Percentiles rank a stretch among this genome's conserved stretches.
These are phyloP conservation scores for Tiliacea aurago DNA, from an alignment of 2,888 invertebrate genomes.

Conservation along the genomic window DNA sequence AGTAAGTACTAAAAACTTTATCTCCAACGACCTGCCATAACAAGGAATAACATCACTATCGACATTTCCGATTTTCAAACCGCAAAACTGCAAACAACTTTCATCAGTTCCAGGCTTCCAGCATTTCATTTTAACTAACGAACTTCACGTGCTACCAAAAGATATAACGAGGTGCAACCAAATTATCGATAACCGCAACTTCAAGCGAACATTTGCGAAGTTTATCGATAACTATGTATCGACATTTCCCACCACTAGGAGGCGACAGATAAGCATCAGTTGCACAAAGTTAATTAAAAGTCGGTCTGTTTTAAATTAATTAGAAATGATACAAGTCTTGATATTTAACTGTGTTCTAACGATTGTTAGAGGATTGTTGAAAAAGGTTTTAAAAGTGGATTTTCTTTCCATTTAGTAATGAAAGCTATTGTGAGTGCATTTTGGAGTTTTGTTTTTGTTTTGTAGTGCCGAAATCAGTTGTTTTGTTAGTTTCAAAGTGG, in stretches of 20 bases:
- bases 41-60: conserved; percentile 34
- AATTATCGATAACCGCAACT: conserved; percentile 64
- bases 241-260: conserved; percentile 66
- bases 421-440: conserved; percentile 29
- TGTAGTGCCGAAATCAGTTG: conserved; percentile 5
- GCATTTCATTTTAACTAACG: conserved; percentile 56
- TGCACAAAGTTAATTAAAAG: conserved; percentile 81
- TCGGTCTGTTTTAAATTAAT: conserved; percentile 79
- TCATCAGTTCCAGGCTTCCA: conserved; percentile 29
- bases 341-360: conserved; percentile 37
- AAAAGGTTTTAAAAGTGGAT: conserved; percentile 25
- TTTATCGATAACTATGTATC: conserved; percentile 60
- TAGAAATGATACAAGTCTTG: conserved; percentile 65
- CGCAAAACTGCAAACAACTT: conserved; percentile 43
- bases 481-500: not conserved
- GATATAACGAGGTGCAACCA: conserved; percentile 57
- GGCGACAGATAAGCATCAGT: conserved; percentile 75
- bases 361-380: conserved; percentile 14
- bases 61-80: conserved; percentile 36
- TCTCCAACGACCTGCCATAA: conserved; percentile 29
- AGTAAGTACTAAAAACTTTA: conserved; percentile 17
- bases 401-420: conserved; percentile 40
- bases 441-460: conserved; percentile 27
- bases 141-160: conserved; percentile 47
- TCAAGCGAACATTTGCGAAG: conserved; percentile 35